Base-by-base conservation (phyloP, 1,140 invertebrate species). In the Latrodectus geometricus region DNA sequence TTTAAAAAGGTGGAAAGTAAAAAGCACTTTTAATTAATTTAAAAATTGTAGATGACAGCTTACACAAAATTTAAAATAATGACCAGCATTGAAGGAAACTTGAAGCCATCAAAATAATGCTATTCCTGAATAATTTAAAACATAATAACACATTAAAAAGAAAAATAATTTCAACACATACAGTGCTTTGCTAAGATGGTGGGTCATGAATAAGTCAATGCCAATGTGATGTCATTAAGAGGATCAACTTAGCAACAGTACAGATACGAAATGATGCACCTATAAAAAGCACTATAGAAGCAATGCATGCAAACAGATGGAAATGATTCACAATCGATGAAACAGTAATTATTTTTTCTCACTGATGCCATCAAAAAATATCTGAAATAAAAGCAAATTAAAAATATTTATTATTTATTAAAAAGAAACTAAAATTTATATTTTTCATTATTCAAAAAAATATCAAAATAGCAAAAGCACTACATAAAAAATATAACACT, bases 281-380 rank as follows among this genome's bases (percentile, higher is more conserved):
- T 86, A 77, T 86, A 77, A 86, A 78, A 81, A 86, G 83, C 83
- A 61, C 83, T 86, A 86, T 77, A 68, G 83, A 86, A 86, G 83
- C 75, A 8, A 77, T 70, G 74, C 75, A 65, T 76, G 74, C 75
- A 86, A 49, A 73, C 56, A 15, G 74, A 86, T 77, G 70, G 52
- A 66, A 75, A 61, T 75, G 68, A 76, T 78, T 56, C 74, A 70
- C 75, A 76, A 35, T 77, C 75, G 73, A 86, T 75, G 72, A 75
- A 70, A 70, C n/a, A 75, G 50, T 50, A 52, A 56, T 35, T 54
- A 35, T 65, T 49, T 73, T 78, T 66, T 52, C 79, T 54, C 52
- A 21, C 68, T 70, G 15, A 78, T 77, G 35, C 83, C 68, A 70
- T 77, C 83, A 86, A 86, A 81, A 86, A 77, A 75, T 77, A 77